Conservation (phyloP, 2,797 vertebrate genomes). For the Anguilla megastoma region DNA sequence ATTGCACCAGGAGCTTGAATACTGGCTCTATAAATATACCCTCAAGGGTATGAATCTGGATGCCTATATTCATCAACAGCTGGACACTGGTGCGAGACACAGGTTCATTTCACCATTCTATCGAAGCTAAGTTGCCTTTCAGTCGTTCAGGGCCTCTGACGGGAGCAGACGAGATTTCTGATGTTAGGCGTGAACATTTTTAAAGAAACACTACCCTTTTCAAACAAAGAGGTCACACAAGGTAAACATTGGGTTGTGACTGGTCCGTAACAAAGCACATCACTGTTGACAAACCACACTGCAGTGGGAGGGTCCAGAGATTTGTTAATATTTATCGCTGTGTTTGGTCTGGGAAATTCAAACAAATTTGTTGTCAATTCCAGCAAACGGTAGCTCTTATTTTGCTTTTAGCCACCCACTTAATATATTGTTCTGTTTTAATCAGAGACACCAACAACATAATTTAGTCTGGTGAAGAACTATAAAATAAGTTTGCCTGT, state of each 20-base stretch:
- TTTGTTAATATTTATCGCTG: neutral
- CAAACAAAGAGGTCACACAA: neutral
- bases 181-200: neutral
- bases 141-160: neutral
- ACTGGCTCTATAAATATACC: conserved; percentile 67
- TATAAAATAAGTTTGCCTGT: neutral
- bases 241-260: neutral
- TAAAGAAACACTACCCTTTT: neutral
- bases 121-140: neutral
- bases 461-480: neutral
- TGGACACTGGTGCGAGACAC: conserved; percentile 4
- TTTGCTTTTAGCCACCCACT: neutral
- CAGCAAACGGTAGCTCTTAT: neutral
- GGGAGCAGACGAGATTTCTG: neutral
- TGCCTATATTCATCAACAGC: conserved; percentile 55
- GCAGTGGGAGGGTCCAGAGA: neutral
- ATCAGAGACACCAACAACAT: neutral
- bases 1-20: conserved; percentile 64
- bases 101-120: neutral
- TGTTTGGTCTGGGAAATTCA: neutral
- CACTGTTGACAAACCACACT: too few species aligned
- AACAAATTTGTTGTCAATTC: neutral
- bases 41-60: conserved; percentile 55
- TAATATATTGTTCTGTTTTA: neutral
- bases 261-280: neutral